These are phyloP conservation scores for Neuroscelio doddi DNA, from an alignment of 2,888 invertebrate genomes.

Conservation along the genomic window DNA sequence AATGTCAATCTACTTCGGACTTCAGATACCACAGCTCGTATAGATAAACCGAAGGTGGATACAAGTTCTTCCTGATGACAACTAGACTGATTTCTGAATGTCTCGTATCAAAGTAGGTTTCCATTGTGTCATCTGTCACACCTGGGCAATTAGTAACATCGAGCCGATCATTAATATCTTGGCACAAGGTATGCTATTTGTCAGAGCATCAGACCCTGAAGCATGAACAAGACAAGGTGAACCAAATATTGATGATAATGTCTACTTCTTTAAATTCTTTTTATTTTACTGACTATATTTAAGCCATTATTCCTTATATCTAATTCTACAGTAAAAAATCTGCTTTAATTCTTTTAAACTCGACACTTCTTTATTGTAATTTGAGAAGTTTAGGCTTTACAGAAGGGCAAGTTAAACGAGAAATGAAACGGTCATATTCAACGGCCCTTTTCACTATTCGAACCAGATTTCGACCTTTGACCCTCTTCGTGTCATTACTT, in stretches of 20 bases:
- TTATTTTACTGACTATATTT: too few relatives aligned
- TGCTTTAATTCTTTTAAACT: too few relatives aligned
- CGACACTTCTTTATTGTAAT: background rate
- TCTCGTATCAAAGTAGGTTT: background rate
- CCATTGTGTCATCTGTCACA: background rate
- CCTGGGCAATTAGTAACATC: background rate
- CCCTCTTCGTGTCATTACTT: constrained; percentile 40
- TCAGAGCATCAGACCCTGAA: too few relatives aligned
- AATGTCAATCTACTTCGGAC: too few relatives aligned
- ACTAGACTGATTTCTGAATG: background rate
- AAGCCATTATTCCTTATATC: too few relatives aligned
- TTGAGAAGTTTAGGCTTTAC: background rate
- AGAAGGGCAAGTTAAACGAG: constrained; percentile 1
- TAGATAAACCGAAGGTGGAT: background rate
- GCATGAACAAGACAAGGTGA: too few relatives aligned
- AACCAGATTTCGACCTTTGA: constrained; percentile 46
- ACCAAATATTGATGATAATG: too few relatives aligned
- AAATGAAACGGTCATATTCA: background rate
- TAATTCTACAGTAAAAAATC: too few relatives aligned
- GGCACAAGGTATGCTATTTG: too few relatives aligned
- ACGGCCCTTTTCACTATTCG: background rate
- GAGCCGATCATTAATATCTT: background rate
- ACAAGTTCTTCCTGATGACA: background rate
- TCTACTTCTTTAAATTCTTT: too few relatives aligned
- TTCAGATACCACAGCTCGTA: too few relatives aligned